Conservation (phyloP, 1,140 invertebrate genomes). For the Anthonomus grandis region DNA sequence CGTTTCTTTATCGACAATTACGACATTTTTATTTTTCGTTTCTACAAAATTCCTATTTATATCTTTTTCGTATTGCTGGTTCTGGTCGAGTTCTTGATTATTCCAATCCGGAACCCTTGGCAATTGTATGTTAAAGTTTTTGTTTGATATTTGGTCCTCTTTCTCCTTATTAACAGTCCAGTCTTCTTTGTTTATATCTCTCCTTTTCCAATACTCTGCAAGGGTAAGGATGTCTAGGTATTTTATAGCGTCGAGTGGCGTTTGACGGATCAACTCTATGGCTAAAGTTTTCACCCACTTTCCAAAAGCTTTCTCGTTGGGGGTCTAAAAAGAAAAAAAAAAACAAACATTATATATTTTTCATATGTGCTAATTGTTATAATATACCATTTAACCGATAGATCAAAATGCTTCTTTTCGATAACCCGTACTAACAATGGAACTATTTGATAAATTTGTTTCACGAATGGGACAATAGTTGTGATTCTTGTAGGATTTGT, state of each 20-base stretch:
- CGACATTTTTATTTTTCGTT: neutral
- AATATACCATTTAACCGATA: no score
- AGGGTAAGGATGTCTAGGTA: slow-evolving; percentile 53
- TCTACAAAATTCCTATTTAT: neutral
- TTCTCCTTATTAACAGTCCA: slow-evolving; percentile 21
- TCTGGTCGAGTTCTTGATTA: neutral
- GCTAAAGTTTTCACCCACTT: slow-evolving; percentile 62
- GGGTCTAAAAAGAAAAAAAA: slow-evolving; percentile 51
- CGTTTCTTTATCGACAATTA: no score
- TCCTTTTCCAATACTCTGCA: slow-evolving; percentile 36
- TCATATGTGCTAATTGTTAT: no score
- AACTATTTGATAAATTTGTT: no score
- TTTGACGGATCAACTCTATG: slow-evolving; percentile 60
- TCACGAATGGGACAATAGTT: no score
- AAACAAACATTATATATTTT: no score
- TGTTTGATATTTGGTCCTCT: slow-evolving; percentile 37
- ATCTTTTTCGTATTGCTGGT: neutral
- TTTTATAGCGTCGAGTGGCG: slow-evolving; percentile 57
- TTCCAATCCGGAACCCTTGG: slow-evolving; percentile 7
- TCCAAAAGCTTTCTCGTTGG: slow-evolving; percentile 57
- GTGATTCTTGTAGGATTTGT: no score
- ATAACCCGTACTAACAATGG: no score
- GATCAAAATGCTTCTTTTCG: no score
- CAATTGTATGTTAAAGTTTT: slow-evolving; percentile 8
- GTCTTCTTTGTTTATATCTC: no score